Conservation (phyloP, 1,140 invertebrate genomes). For the Copidosoma floridanum region DNA sequence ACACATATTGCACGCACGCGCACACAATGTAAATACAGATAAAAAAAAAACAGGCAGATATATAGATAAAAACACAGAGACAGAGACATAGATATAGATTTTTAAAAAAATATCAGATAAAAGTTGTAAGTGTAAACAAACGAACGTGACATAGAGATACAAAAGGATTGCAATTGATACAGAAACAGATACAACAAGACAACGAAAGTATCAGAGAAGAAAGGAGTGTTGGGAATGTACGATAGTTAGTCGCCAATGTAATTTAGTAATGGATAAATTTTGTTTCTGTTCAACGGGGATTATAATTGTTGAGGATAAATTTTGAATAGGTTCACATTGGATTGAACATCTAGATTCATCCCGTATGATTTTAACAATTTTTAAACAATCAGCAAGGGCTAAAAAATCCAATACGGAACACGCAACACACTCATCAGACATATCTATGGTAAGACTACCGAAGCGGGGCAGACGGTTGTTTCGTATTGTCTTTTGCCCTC, state of each 20-base stretch:
- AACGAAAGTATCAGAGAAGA: slow-evolving; percentile 1
- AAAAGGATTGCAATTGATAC: neutral
- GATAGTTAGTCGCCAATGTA: too few relatives aligned
- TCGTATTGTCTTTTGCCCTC: too few relatives aligned
- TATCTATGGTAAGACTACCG: slow-evolving; percentile 46
- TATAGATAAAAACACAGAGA: slow-evolving; percentile 5
- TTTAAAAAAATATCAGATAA: slow-evolving; percentile 9
- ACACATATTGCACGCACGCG: neutral
- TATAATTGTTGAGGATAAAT: too few relatives aligned
- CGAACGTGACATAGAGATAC: slow-evolving; percentile 2
- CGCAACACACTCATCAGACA: slow-evolving; percentile 49
- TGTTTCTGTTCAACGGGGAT: too few relatives aligned
- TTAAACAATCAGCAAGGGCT: slow-evolving; percentile 15
- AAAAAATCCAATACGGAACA: slow-evolving; percentile 34
- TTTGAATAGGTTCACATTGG: too few relatives aligned
- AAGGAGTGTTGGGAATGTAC: neutral
- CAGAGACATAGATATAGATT: too few relatives aligned
- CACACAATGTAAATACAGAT: slow-evolving; percentile 7
- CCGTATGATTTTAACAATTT: neutral
- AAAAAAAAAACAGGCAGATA: neutral
- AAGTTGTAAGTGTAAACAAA: slow-evolving; percentile 10
- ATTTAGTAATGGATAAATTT: too few relatives aligned
- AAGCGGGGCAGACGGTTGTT: slow-evolving; percentile 43
- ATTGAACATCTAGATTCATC: neutral
- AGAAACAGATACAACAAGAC: neutral